phyloP scores from a whole-genome alignment of 2,797 vertebrate species.

The Sandelia bainsii region DNA sequence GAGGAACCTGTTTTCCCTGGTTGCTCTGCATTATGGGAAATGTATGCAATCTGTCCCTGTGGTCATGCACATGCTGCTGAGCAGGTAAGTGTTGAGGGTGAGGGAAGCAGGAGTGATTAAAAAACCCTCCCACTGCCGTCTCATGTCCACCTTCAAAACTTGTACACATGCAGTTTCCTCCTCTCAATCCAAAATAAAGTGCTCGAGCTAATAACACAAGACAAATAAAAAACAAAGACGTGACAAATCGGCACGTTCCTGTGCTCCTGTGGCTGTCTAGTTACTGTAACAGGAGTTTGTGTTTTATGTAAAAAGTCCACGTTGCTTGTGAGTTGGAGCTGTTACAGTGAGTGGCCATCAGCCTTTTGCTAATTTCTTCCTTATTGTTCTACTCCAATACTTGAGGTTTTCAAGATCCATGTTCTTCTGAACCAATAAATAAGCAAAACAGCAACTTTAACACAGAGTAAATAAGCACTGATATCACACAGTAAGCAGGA shows the following conservation, averaged over 20 bases:
- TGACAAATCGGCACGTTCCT: slow-evolving; percentile 49
- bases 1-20: background rate
- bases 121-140: slow-evolving; percentile 18
- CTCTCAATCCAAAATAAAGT: slow-evolving; percentile 79
- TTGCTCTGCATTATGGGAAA: slow-evolving; percentile 21
- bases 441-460: slow-evolving; percentile 65
- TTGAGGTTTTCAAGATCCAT: slow-evolving; percentile 65
- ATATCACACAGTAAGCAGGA: slow-evolving; percentile 47
- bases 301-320: slow-evolving; percentile 34
- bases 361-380: slow-evolving; percentile 32
- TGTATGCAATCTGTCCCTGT: background rate
- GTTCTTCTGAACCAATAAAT: slow-evolving; percentile 83
- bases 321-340: slow-evolving; percentile 25
- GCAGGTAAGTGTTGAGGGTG: slow-evolving; percentile 9
- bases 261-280: slow-evolving; percentile 43
- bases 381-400: slow-evolving; percentile 54
- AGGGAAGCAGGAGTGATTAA: slow-evolving; percentile 25
- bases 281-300: slow-evolving; percentile 49
- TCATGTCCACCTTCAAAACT: slow-evolving; percentile 32
- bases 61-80: slow-evolving; percentile 20
- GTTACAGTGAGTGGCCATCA: slow-evolving; percentile 24
- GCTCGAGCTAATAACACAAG: slow-evolving; percentile 73
- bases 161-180: slow-evolving; percentile 17
- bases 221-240: slow-evolving; percentile 42
- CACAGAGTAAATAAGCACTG: slow-evolving; percentile 59